Evolutionary conservation across 2,888 invertebrate species (phyloP).

Genomic region (Lepidonotus clava): DNA sequence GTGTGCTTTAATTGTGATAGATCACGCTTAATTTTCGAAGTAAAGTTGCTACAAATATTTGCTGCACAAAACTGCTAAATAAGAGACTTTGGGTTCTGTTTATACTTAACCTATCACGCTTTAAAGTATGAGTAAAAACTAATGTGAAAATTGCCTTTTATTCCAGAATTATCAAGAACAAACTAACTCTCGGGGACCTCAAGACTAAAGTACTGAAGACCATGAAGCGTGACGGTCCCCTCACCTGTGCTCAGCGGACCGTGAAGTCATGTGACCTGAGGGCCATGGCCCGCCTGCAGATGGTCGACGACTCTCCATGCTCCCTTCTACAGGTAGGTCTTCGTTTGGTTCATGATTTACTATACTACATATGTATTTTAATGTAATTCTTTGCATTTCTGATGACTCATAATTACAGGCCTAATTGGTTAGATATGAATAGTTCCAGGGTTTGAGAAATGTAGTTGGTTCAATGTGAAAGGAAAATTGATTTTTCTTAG

Average conservation of each 20-base stretch:
- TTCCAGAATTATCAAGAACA: neutral
- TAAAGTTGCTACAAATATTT: neutral
- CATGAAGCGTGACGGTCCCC: neutral
- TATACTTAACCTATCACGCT: neutral
- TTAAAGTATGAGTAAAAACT: neutral
- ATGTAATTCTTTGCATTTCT: neutral
- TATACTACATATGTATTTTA: neutral
- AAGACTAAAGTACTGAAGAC: neutral
- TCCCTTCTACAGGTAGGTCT: neutral
- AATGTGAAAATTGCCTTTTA: neutral
- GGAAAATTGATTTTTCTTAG: neutral
- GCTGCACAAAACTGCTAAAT: neutral
- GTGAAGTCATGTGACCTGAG: constrained; percentile 1
- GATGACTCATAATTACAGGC: neutral
- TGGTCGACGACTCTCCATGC: neutral
- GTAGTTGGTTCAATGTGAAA: no score
- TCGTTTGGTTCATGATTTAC: neutral
- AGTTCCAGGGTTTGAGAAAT: neutral
- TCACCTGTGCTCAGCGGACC: neutral
- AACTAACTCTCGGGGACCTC: neutral
- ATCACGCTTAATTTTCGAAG: neutral
- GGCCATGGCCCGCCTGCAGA: neutral
- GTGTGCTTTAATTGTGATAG: neutral
- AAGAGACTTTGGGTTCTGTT: neutral
- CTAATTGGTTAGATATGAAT: neutral